Base-by-base conservation (phyloP, 2,113 vertebrate species). In the Egretta garzetta region DNA sequence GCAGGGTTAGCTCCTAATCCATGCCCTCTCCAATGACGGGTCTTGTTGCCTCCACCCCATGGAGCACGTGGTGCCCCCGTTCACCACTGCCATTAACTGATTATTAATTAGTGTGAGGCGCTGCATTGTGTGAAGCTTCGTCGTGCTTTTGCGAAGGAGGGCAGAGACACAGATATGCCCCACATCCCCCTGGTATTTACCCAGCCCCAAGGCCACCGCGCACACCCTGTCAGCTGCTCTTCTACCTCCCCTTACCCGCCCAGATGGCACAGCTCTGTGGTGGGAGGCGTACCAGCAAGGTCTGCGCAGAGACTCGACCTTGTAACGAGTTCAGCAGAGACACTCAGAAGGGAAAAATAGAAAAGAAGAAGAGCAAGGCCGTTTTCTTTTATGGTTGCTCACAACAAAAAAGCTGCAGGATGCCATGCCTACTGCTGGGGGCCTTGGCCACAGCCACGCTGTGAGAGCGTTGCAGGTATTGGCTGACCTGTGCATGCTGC, bases 21-120 rank as follows among this genome's bases (percentile, higher is more conserved):
- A 0, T 6, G 18, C 50, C 62, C 22, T 27, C 30, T 41, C 5
- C 12, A 22, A 16, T 1, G 6, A 3, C 0, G 2, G 39, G 28
- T 14, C 32, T 55, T 45, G 20, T 33, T 81, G 39, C 16, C 30
- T 4, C 43, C 14, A 3, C 30, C 2, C 0, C 26, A 5, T 1
- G 6, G 26, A 47, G 68, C 47, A 17, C 1, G 0, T 0, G 0
- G 53, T 59, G 49, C 45, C 37, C 4, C 47, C 41, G 52, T 4
- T 50, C 41, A 24, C n/a, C 3, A 2, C 53, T 86, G 58, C 71
- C 50, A 26, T 47, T 60, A 76, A 13, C 52, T 47, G 55, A 21
- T 53, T 23, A 22, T 37, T 59, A 33, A 24, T 67, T 35, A 53
- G 22, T 10, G 20, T 33, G 15, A 41, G 50, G 26, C 35, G 22